Evolutionary conservation across 1,140 invertebrate genomes (phyloP).

Genomic region (Bicyclus anynana): DNA sequence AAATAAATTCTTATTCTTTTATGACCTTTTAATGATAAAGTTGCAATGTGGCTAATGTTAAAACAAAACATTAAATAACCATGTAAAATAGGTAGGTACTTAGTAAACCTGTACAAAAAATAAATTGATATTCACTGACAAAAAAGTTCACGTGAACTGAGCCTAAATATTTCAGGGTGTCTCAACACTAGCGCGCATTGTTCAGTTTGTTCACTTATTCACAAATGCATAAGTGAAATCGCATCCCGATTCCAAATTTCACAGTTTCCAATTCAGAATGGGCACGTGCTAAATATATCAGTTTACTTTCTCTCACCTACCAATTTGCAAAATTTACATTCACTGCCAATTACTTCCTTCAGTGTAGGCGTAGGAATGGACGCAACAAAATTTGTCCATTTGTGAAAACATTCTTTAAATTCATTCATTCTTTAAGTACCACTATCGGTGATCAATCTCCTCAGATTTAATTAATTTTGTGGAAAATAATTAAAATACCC

Average conservation of each 20-base stretch:
- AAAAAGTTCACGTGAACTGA: not conserved
- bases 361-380: not conserved
- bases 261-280: constrained; percentile 43
- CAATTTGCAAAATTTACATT: constrained; percentile 37
- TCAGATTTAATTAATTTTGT: not conserved
- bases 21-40: too few relatives aligned
- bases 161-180: not conserved
- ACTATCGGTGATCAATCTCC: not conserved
- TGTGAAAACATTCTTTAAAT: not conserved
- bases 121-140: too few relatives aligned
- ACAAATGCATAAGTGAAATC: constrained; percentile 35
- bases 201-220: not conserved
- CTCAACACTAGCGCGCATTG: constrained; percentile 9
- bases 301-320: constrained; percentile 47
- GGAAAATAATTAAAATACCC: not conserved
- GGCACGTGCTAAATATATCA: constrained; percentile 45
- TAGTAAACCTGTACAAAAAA: too few relatives aligned
- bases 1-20: too few relatives aligned
- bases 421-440: too few relatives aligned
- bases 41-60: too few relatives aligned
- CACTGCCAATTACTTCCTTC: constrained; percentile 38
- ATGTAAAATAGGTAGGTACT: too few relatives aligned
- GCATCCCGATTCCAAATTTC: constrained; percentile 44
- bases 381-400: constrained; percentile 13
- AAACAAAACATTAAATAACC: too few relatives aligned